Evolutionary conservation across 2,888 invertebrate species (phyloP).

Genomic region (Machimus rusticus): DNA sequence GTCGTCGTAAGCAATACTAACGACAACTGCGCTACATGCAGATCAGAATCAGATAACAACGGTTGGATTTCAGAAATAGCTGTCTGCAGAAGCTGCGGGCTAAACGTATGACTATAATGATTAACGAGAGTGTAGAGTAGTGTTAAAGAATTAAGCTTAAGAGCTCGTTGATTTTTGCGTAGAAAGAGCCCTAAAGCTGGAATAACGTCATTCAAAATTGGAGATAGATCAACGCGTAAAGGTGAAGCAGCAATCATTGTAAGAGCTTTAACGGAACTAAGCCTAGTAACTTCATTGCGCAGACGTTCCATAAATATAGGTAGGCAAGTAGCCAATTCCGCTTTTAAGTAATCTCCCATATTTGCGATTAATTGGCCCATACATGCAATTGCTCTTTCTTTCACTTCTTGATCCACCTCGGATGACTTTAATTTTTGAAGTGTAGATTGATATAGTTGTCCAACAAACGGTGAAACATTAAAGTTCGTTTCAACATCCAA

Average conservation of each 20-base stretch:
- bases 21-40: constrained; percentile 95
- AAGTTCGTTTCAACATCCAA: constrained; percentile 65
- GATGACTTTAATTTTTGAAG: constrained; percentile 87
- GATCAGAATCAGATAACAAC: constrained; percentile 90
- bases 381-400: constrained; percentile 96
- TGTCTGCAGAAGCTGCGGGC: constrained; percentile 72
- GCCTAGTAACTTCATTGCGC: constrained; percentile 94
- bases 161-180: constrained; percentile 93
- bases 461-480: constrained; percentile 81
- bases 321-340: constrained; percentile 83
- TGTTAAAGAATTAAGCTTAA: constrained; percentile 89
- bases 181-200: constrained; percentile 93
- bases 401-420: constrained; percentile 99
- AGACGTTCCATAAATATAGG: constrained; percentile 95
- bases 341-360: constrained; percentile 84
- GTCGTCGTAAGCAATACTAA: constrained; percentile 83
- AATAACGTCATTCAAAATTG: constrained; percentile 86
- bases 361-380: constrained; percentile 95
- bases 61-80: constrained; percentile 90
- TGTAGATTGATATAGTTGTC: constrained; percentile 84
- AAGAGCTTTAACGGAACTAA: constrained; percentile 95
- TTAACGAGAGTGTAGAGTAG: constrained; percentile 89
- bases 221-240: constrained; percentile 80
- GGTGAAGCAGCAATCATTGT: constrained; percentile 94
- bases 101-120: constrained; percentile 75